Evolutionary conservation across 2,888 invertebrate species (phyloP).

Genomic region (Anthophora plumipes): DNA sequence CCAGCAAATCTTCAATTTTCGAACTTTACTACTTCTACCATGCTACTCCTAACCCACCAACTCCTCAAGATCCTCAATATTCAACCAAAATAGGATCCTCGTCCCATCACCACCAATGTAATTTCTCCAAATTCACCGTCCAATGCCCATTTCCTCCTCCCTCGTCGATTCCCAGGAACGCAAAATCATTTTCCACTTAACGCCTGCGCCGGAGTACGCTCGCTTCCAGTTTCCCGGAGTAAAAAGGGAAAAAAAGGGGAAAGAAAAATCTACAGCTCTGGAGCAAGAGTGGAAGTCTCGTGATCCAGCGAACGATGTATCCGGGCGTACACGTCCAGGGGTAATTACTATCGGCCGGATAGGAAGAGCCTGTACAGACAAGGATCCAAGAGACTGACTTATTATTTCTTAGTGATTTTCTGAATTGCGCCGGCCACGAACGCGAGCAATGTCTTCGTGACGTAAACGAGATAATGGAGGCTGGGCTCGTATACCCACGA

Average conservation of each 20-base stretch:
- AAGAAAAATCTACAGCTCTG: slow-evolving; percentile 22
- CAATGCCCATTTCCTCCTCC: no score
- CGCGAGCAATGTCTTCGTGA: slow-evolving; percentile 79
- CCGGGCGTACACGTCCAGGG: slow-evolving; percentile 60
- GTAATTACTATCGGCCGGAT: slow-evolving; percentile 69
- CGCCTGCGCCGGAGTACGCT: neutral
- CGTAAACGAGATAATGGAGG: slow-evolving; percentile 82
- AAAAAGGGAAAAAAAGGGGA: no score
- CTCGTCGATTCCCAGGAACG: neutral
- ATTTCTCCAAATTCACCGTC: neutral
- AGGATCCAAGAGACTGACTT: slow-evolving; percentile 72
- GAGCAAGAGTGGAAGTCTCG: slow-evolving; percentile 53
- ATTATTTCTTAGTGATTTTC: slow-evolving; percentile 83
- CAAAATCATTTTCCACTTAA: neutral
- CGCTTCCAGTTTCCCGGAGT: slow-evolving; percentile 24
- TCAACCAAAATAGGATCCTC: no score
- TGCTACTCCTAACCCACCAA: neutral
- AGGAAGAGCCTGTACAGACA: slow-evolving; percentile 50
- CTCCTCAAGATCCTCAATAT: neutral
- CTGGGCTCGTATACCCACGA: slow-evolving; percentile 78
- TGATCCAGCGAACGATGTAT: slow-evolving; percentile 58
- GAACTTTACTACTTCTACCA: no score
- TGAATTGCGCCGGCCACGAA: slow-evolving; percentile 79
- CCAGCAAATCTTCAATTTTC: no score
- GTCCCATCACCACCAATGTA: no score